These are phyloP conservation scores for Physella acuta DNA, from an alignment of 1,140 invertebrate species.

Conservation along the genomic window DNA sequence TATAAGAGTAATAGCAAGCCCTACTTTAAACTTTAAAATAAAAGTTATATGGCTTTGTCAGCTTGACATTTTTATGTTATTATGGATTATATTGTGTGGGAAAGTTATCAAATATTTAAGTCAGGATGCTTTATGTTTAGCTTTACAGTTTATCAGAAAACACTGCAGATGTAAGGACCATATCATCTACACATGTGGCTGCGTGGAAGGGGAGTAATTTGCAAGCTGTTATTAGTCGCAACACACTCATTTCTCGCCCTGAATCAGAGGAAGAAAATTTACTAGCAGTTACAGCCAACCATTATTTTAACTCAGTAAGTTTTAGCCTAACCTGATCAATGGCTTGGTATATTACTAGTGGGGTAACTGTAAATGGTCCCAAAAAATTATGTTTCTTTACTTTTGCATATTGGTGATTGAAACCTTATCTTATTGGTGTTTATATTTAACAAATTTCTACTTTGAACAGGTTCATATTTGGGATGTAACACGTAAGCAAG, in stretches of 20 bases:
- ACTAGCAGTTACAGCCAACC: conserved; percentile 20
- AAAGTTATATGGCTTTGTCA: no score
- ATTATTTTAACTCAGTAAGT: conserved; percentile 20
- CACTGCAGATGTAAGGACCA: no score
- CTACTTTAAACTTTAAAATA: no score
- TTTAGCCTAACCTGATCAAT: neutral
- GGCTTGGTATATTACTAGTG: neutral
- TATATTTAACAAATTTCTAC: neutral
- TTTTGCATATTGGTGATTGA: neutral
- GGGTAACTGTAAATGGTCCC: neutral
- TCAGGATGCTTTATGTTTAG: no score
- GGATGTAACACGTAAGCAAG: neutral
- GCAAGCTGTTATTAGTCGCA: conserved; percentile 19
- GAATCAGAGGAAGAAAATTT: conserved; percentile 2
- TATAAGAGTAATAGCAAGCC: no score
- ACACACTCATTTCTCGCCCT: conserved; percentile 14
- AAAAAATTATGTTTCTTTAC: neutral
- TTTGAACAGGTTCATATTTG: conserved; percentile 13
- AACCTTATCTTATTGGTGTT: neutral
- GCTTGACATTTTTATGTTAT: no score
- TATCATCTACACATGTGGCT: neutral
- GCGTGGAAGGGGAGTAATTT: conserved; percentile 3
- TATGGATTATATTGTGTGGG: no score
- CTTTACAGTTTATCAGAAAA: no score
- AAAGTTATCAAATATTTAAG: no score